Conservation (phyloP, 2,888 invertebrate species). For the Erebia epiphron region DNA sequence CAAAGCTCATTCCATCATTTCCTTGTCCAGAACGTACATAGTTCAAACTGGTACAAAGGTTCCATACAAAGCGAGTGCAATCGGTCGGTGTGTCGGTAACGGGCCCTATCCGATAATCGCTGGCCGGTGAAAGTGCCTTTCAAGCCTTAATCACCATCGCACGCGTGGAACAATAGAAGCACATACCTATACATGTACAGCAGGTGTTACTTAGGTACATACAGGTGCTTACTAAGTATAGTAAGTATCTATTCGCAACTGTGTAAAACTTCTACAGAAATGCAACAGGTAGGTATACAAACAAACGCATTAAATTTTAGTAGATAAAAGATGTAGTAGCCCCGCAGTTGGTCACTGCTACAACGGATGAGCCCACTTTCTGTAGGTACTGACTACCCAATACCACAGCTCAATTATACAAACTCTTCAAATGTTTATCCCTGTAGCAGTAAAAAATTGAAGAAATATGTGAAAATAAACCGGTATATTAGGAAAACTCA, state of each 20-base stretch:
- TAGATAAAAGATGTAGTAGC: too few relatives aligned
- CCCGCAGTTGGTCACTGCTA: too few relatives aligned
- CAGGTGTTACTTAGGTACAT: neutral
- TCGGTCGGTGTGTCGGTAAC: slow-evolving; percentile 39
- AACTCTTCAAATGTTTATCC: too few relatives aligned
- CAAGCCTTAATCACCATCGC: slow-evolving; percentile 27
- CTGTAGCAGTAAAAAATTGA: too few relatives aligned
- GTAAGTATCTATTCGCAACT: neutral
- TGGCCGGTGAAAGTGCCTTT: slow-evolving; percentile 42
- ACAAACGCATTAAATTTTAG: neutral
- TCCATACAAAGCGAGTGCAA: slow-evolving; percentile 34
- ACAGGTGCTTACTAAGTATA: neutral
- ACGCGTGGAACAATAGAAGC: slow-evolving; percentile 30
- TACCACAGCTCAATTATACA: too few relatives aligned
- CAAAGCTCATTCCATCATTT: slow-evolving; percentile 15
- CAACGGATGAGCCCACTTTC: too few relatives aligned
- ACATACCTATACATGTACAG: slow-evolving; percentile 8
- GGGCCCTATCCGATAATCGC: slow-evolving; percentile 40
- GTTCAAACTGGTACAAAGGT: slow-evolving; percentile 28
- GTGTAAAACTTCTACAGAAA: neutral
- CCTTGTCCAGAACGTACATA: slow-evolving; percentile 15
- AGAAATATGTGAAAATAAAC: too few relatives aligned
- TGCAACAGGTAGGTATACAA: neutral
- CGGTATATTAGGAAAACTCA: too few relatives aligned
- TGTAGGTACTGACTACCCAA: too few relatives aligned